Percentiles rank a stretch among this genome's conserved stretches.
Conservation (phyloP, 2,888 invertebrate genomes). For the Stenichneumon culpator region DNA sequence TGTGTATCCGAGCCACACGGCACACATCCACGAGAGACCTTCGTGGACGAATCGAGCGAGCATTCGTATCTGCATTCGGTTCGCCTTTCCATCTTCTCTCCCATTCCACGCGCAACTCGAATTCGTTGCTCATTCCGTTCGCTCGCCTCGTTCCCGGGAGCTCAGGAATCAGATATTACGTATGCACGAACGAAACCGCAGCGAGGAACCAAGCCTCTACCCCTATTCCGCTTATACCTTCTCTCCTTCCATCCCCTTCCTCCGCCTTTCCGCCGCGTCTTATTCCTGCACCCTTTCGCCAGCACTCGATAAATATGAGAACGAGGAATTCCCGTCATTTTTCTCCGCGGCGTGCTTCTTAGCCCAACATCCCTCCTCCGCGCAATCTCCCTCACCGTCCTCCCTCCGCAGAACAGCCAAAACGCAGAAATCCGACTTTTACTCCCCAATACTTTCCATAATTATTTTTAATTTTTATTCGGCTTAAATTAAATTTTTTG, state of each 20-base stretch:
- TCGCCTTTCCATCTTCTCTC: slow-evolving; percentile 61
- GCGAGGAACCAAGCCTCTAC: slow-evolving; percentile 74
- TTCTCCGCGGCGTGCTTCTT: background rate
- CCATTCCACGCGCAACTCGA: slow-evolving; percentile 66
- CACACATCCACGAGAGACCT: slow-evolving; percentile 28
- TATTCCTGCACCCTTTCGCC: slow-evolving; percentile 9
- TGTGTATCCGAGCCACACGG: slow-evolving; percentile 1
- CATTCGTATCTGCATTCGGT: slow-evolving; percentile 70
- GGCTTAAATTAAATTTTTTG: no score
- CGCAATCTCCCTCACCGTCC: background rate
- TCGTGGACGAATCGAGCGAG: slow-evolving; percentile 36
- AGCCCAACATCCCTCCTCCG: slow-evolving; percentile 15
- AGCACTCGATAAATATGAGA: slow-evolving; percentile 31
- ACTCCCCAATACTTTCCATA: background rate
- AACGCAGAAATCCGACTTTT: no score
- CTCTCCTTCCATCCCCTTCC: slow-evolving; percentile 56
- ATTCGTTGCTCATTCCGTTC: slow-evolving; percentile 55
- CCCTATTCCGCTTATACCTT: slow-evolving; percentile 60
- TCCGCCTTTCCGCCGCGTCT: slow-evolving; percentile 47
- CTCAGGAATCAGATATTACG: slow-evolving; percentile 83
- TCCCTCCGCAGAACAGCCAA: no score
- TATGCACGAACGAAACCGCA: slow-evolving; percentile 81
- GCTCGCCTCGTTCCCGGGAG: slow-evolving; percentile 54
- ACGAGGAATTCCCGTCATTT: background rate
- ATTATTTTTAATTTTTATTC: background rate